phyloP scores from a whole-genome alignment of 2,888 invertebrate genomes.

The Volucella inflata region DNA sequence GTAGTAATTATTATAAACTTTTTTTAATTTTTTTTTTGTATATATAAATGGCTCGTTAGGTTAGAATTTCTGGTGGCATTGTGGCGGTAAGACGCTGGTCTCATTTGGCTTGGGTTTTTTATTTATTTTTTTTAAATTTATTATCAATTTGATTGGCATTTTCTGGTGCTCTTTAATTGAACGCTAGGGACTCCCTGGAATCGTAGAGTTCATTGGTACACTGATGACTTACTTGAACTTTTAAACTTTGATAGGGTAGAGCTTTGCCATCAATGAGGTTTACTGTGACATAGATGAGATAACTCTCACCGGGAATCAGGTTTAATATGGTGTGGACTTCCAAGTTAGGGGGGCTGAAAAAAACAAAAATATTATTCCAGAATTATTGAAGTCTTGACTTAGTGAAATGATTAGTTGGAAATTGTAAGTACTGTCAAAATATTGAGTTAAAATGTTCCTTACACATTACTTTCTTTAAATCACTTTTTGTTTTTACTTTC shows the following conservation, averaged over 20 bases:
- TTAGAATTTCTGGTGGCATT: slow-evolving; percentile 75
- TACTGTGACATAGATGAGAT: slow-evolving; percentile 86
- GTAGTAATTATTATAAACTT: slow-evolving; percentile 18
- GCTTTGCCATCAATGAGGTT: slow-evolving; percentile 85
- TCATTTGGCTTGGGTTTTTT: slow-evolving; percentile 68
- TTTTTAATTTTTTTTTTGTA: slow-evolving; percentile 20
- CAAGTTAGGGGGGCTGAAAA: slow-evolving; percentile 83
- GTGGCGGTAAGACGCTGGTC: slow-evolving; percentile 75
- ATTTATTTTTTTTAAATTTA: neutral
- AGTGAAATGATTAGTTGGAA: too few relatives aligned
- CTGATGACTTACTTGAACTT: slow-evolving; percentile 80
- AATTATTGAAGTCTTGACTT: neutral
- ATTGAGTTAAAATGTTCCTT: too few relatives aligned
- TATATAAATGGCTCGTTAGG: slow-evolving; percentile 72
- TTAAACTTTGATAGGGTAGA: slow-evolving; percentile 86
- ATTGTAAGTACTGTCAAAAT: too few relatives aligned
- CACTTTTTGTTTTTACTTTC: too few relatives aligned
- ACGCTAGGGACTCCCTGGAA: slow-evolving; percentile 79
- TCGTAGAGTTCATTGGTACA: slow-evolving; percentile 79
- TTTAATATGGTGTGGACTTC: slow-evolving; percentile 84
- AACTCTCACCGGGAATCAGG: slow-evolving; percentile 85
- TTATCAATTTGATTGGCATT: neutral
- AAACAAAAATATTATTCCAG: neutral
- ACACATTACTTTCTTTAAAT: too few relatives aligned
- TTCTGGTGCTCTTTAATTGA: slow-evolving; percentile 77